These are phyloP conservation scores for Bruchidius siliquastri DNA, from an alignment of 2,888 invertebrate species.

Conservation along the genomic window DNA sequence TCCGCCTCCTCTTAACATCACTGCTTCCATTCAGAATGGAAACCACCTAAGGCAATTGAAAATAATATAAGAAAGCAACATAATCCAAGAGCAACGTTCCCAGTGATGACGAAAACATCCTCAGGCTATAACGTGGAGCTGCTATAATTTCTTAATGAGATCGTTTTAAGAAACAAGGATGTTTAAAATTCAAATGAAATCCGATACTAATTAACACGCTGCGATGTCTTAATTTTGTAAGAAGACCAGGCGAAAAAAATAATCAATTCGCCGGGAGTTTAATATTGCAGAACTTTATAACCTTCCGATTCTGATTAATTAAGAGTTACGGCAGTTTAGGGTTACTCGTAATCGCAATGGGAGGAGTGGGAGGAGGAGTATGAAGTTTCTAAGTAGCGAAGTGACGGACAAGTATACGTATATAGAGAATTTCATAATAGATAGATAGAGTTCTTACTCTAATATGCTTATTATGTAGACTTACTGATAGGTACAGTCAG, in stretches of 20 bases:
- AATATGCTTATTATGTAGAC: too few species aligned
- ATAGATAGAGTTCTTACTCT: too few species aligned
- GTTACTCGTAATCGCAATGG: not conserved
- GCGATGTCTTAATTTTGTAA: not conserved
- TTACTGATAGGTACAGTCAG: too few species aligned
- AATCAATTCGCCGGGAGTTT: not conserved
- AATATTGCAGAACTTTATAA: not conserved
- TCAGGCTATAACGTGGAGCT: not conserved
- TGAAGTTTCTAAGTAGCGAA: too few species aligned
- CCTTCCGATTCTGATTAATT: not conserved
- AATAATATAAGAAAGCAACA: not conserved
- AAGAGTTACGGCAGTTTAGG: not conserved
- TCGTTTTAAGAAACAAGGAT: constrained; percentile 1
- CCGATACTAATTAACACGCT: not conserved
- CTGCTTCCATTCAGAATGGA: not conserved
- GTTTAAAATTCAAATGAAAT: not conserved
- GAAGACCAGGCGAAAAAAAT: not conserved
- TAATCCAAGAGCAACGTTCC: not conserved
- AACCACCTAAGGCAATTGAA: not conserved
- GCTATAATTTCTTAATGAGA: constrained; percentile 6
- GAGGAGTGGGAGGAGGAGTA: too few species aligned
- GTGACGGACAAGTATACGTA: too few species aligned
- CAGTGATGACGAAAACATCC: constrained; percentile 1
- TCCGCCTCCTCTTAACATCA: not conserved
- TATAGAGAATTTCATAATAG: too few species aligned